phyloP scores from a whole-genome alignment of 2,113 vertebrate genomes.

The Speoplatyrhinus poulsoni region DNA sequence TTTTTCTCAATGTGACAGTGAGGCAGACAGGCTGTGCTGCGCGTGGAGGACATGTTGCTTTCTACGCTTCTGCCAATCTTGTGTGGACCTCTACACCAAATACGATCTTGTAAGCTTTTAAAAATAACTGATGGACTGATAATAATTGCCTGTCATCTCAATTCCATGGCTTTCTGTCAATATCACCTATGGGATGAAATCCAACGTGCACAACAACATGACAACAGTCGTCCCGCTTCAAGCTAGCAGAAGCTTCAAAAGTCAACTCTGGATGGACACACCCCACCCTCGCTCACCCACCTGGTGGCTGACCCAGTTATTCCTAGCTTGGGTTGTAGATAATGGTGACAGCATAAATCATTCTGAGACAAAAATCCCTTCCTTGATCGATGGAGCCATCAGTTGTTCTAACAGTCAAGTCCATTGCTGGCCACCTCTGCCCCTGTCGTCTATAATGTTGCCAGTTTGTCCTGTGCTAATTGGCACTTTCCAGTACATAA shows the following conservation, averaged over 20 bases:
- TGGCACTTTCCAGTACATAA: constrained; percentile 72
- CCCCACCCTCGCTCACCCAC: constrained; percentile 41
- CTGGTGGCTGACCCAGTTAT: constrained; percentile 71
- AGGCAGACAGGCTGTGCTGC: constrained; percentile 36
- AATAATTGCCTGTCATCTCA: constrained; percentile 36
- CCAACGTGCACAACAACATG: constrained; percentile 21
- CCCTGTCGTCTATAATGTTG: constrained; percentile 63
- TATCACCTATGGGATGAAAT: constrained; percentile 52
- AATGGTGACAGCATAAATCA: constrained; percentile 62
- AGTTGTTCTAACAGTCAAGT: constrained; percentile 60
- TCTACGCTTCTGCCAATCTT: no score
- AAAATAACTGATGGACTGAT: constrained; percentile 6
- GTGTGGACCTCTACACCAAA: neutral
- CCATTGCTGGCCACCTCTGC: constrained; percentile 59
- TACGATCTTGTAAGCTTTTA: constrained; percentile 30
- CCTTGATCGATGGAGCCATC: constrained; percentile 77
- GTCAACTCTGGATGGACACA: constrained; percentile 25
- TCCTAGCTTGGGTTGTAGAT: constrained; percentile 61
- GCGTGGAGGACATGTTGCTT: neutral
- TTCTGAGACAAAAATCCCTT: constrained; percentile 62
- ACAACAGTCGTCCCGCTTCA: constrained; percentile 49
- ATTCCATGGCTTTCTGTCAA: constrained; percentile 42
- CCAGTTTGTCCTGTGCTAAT: constrained; percentile 74
- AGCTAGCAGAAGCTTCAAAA: constrained; percentile 53
- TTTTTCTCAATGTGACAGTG: constrained; percentile 33